phyloP scores from a whole-genome alignment of 1,140 invertebrate genomes.

The Sinonovacula constricta region DNA sequence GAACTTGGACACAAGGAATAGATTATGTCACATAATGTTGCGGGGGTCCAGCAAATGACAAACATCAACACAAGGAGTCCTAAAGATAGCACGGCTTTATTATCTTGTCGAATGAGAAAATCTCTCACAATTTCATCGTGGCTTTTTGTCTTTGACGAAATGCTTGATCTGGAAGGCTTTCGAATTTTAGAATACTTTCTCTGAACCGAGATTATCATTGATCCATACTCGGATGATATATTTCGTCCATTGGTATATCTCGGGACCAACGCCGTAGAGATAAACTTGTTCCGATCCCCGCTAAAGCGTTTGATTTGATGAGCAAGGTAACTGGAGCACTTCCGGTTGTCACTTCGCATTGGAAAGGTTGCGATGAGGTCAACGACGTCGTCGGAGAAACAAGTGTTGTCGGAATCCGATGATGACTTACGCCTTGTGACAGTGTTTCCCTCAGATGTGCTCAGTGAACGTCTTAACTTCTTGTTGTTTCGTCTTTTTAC shows the following conservation, averaged over 20 bases:
- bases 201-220: constrained; percentile 17
- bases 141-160: constrained; percentile 49
- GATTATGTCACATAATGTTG: constrained; percentile 57
- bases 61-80: constrained; percentile 67
- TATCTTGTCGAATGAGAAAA: constrained; percentile 67
- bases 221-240: constrained; percentile 26
- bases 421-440: constrained; percentile 58
- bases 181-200: constrained; percentile 16
- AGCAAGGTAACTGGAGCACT: constrained; percentile 7
- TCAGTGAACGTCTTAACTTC: constrained; percentile 69
- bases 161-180: constrained; percentile 16
- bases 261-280: constrained; percentile 22
- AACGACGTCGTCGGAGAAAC: constrained; percentile 40
- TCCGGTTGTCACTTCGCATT: constrained; percentile 10
- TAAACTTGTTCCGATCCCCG: constrained; percentile 11
- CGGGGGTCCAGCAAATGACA: constrained; percentile 70
- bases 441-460: constrained; percentile 59
- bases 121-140: constrained; percentile 67
- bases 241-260: constrained; percentile 5
- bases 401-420: constrained; percentile 57
- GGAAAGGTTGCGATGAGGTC: constrained; percentile 7
- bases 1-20: constrained; percentile 46
- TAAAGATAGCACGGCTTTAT: constrained; percentile 66
- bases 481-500: constrained; percentile 63
- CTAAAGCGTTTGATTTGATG: constrained; percentile 17